A percentile compares a stretch with the other conserved stretches of the same genome.
Evolutionary conservation across 2,113 vertebrate species (phyloP).

Genomic region (Isichthys henryi): DNA sequence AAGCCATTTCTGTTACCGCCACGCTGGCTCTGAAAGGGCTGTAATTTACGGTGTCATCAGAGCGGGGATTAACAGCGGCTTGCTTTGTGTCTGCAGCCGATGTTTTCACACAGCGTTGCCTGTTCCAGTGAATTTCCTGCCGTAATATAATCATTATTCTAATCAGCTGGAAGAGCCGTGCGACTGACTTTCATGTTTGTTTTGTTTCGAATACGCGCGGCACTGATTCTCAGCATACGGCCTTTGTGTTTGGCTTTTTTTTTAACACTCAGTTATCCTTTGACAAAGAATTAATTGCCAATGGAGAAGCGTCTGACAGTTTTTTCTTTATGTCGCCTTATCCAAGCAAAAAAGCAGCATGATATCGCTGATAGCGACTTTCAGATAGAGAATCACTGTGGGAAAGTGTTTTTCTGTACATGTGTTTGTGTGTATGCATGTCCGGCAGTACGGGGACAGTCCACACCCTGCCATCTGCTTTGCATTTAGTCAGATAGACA

Average conservation of each 20-base stretch:
- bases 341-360: constrained; percentile 13
- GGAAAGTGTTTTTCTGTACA: not conserved
- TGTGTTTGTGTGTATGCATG: constrained; percentile 2
- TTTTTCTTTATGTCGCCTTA: constrained; percentile 10
- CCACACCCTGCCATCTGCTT: constrained; percentile 25
- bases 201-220: constrained; percentile 15
- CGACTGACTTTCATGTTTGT: not conserved
- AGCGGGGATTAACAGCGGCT: not conserved
- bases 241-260: constrained; percentile 15
- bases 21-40: not conserved
- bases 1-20: constrained; percentile 1
- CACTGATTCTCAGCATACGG: constrained; percentile 13
- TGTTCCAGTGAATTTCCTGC: not conserved
- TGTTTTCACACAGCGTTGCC: not conserved
- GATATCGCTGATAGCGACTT: constrained; percentile 9
- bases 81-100: not conserved
- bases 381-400: not conserved
- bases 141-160: not conserved
- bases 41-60: not conserved
- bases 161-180: not conserved
- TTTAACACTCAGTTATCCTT: constrained; percentile 11
- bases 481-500: constrained; percentile 19
- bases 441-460: not conserved
- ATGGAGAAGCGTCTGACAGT: not conserved
- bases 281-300: constrained; percentile 24